A percentile compares a stretch with the other conserved stretches of the same genome.
These are phyloP conservation scores for Pelobates fuscus DNA, from an alignment of 2,113 vertebrate genomes.

Conservation along the genomic window DNA sequence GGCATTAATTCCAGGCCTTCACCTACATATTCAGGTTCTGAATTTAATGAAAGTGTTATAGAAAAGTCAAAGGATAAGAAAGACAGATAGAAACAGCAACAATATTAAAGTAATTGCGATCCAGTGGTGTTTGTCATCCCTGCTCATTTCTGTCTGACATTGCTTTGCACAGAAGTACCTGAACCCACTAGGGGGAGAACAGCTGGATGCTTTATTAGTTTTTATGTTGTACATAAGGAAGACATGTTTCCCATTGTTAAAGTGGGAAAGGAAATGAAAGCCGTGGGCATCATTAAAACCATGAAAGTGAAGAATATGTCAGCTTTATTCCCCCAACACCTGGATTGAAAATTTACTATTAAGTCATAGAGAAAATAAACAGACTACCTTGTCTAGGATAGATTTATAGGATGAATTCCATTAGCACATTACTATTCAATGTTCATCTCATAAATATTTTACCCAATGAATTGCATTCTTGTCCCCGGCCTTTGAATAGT, in stretches of 20 bases:
- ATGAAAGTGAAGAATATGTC: constrained; percentile 62
- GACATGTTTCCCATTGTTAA: constrained; percentile 72
- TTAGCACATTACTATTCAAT: not conserved
- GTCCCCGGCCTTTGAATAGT: too few relatives aligned
- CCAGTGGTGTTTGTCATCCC: constrained; percentile 49
- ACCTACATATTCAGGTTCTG: not conserved
- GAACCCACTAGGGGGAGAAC: constrained; percentile 70
- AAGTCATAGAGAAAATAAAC: constrained; percentile 64
- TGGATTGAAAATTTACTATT: constrained; percentile 64
- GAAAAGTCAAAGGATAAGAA: too few relatives aligned
- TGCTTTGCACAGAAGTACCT: constrained; percentile 58
- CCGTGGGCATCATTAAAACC: constrained; percentile 78
- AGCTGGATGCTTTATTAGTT: constrained; percentile 78
- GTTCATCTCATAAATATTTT: not conserved
- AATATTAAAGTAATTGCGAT: constrained; percentile 49
- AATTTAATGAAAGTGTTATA: not conserved
- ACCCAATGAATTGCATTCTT: too few relatives aligned
- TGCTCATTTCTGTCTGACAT: constrained; percentile 59
- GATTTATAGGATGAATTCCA: constrained; percentile 30
- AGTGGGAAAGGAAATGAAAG: constrained; percentile 74
- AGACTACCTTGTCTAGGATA: constrained; percentile 53
- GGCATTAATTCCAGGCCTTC: too few relatives aligned
- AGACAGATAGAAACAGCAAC: not conserved
- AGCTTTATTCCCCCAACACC: constrained; percentile 67
- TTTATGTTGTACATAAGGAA: constrained; percentile 76